Evolutionary conservation across 2,888 invertebrate species (phyloP), one percentile per base, ranked within the genome.

Genomic region (Melinaea marsaeus): DNA sequence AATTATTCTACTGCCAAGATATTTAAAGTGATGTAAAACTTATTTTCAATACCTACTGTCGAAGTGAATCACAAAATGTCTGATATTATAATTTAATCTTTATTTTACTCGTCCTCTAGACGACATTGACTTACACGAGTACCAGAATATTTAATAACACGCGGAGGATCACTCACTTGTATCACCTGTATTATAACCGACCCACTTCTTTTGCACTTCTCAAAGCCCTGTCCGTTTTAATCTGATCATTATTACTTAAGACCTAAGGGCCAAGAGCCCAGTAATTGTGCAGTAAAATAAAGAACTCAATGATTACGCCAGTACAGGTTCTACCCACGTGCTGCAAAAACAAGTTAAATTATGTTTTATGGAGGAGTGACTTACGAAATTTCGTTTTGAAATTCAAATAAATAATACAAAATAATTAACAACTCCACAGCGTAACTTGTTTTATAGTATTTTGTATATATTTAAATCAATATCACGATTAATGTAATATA

Each of bases 291-390:
- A 35, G 55, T 55, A 22, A 22, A 22, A 22, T 22, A 22, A 22
- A 22, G 22, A 1, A 22, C 22, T 22, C 22, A 22, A 22, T 1
- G 79, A 79, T 77, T 77, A 80, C 72, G 70, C 68, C 60, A 63
- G 77, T 75, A 75, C 79, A 76, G 74, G 79, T 80, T 69, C 81
- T 70, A 68, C 81, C 82, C 79, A 82, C 83, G 74, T 80, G 78
- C 74, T 55, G 62, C 62, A 65, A 65, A 65, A 65, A 65, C 62
- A 57, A 59, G 60, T 65, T 55, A 58, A 55, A 58, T 55, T 55
- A 58, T 32, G 57, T 46, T 46, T 46, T 46, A 46, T 46, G 46
- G 4, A 22, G 22, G 9, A n/a, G 11, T 46, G n/a, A 13, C 4
- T 46, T 46, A 46, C n/a, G 46, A 46, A 46, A 46, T 46, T 46